Conservation (phyloP, 2,888 invertebrate genomes). For the Ormyrus thymus region DNA sequence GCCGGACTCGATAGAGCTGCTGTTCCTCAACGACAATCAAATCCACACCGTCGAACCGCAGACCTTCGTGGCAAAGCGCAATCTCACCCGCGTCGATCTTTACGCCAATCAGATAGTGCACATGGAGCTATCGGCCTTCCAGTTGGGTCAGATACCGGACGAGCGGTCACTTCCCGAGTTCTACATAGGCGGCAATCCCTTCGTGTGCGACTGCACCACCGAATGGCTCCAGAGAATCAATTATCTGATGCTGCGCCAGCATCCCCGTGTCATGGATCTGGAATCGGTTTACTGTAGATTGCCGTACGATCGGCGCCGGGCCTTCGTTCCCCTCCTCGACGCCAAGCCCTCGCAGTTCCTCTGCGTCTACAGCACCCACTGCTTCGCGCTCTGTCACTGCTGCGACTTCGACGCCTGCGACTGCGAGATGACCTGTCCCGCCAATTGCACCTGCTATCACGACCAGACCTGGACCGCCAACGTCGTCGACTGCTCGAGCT, state of each 20-base stretch:
- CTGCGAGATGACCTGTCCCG: conserved; percentile 97
- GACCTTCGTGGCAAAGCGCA: conserved; percentile 91
- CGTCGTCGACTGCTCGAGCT: conserved; percentile 92
- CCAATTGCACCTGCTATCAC: conserved; percentile 95
- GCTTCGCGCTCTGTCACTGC: conserved; percentile 95
- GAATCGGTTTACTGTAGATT: conserved; percentile 93
- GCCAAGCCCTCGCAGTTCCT: conserved; percentile 93
- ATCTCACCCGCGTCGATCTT: conserved; percentile 92
- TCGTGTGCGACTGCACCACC: conserved; percentile 96
- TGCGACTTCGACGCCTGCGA: conserved; percentile 98
- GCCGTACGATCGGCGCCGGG: conserved; percentile 88
- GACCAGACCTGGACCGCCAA: conserved; percentile 95
- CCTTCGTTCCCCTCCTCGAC: conserved; percentile 90
- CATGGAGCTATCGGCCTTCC: conserved; percentile 91
- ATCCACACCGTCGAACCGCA: conserved; percentile 91
- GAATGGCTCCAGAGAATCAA: conserved; percentile 96
- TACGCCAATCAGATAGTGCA: conserved; percentile 94
- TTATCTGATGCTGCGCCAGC: conserved; percentile 87
- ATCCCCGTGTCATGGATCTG: conserved; percentile 93
- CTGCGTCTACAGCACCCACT: conserved; percentile 94
- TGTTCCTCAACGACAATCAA: conserved; percentile 92
- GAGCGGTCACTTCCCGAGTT: conserved; percentile 89
- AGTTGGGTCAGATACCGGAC: conserved; percentile 87
- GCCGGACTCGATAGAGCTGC: conserved; percentile 88
- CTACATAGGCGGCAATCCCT: conserved; percentile 95